These are phyloP conservation scores for Drosophila mettleri DNA, from an alignment of 2,888 invertebrate genomes.

Conservation along the genomic window DNA sequence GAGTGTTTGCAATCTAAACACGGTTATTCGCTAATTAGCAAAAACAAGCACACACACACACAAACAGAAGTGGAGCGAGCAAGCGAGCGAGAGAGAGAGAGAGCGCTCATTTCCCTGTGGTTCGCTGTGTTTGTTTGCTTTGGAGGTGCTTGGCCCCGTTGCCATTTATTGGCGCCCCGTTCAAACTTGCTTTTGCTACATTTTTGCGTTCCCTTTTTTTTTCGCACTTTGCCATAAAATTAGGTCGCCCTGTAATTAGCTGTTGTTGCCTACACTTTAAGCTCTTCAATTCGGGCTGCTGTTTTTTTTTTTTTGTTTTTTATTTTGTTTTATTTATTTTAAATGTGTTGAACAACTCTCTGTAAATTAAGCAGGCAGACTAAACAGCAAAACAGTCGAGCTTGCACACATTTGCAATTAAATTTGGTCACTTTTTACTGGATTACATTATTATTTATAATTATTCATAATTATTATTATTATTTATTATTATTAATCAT, in stretches of 20 bases:
- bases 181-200: constrained; percentile 45
- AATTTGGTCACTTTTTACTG: too few relatives aligned
- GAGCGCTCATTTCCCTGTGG: constrained; percentile 61
- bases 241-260: constrained; percentile 74
- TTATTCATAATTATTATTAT: too few relatives aligned
- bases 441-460: not conserved
- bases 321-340: constrained; percentile 34
- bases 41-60: constrained; percentile 67
- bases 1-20: constrained; percentile 82
- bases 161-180: constrained; percentile 70
- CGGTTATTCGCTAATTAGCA: constrained; percentile 82
- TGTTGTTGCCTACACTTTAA: constrained; percentile 64
- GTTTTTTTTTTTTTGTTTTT: not conserved
- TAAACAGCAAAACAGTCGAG: not conserved
- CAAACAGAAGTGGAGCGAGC: constrained; percentile 15
- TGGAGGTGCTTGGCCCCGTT: constrained; percentile 75
- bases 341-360: constrained; percentile 43
- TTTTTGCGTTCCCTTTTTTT: constrained; percentile 45
- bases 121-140: constrained; percentile 62
- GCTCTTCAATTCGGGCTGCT: constrained; percentile 43
- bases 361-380: constrained; percentile 16
- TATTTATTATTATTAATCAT: too few relatives aligned
- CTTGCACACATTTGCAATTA: not conserved
- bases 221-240: constrained; percentile 66
- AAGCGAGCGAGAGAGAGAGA: constrained; percentile 3